Evolutionary conservation across 2,797 vertebrate species (phyloP).

Genomic region (Lacerta agilis): DNA sequence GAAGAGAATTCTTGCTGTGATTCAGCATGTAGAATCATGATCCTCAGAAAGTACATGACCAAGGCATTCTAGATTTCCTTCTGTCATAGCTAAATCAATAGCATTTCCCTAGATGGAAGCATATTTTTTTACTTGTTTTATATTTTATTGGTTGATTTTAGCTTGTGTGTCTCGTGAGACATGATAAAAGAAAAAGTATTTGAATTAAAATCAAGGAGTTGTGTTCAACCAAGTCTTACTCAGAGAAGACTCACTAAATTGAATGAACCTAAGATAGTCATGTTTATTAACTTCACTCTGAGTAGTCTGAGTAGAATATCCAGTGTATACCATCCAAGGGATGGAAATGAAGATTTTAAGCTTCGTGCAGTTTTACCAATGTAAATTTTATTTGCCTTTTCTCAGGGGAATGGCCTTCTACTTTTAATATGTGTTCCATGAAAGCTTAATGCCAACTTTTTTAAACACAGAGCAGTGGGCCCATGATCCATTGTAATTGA

Average conservation of each 20-base stretch:
- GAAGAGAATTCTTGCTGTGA: background rate
- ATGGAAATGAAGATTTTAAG: background rate
- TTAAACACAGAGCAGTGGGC: background rate
- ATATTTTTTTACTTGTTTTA: background rate
- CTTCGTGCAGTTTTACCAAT: background rate
- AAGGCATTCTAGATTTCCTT: background rate
- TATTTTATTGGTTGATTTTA: background rate
- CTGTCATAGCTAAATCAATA: background rate
- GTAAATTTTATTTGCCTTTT: slow-evolving; percentile 14
- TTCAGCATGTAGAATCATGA: background rate
- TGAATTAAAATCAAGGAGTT: slow-evolving; percentile 12
- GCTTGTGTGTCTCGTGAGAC: slow-evolving; percentile 7
- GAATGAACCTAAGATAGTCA: too few relatives aligned
- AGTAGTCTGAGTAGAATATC: too few relatives aligned
- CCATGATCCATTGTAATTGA: background rate
- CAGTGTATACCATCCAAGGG: too few relatives aligned
- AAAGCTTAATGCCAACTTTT: background rate
- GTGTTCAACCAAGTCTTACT: too few relatives aligned
- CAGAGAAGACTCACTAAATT: too few relatives aligned
- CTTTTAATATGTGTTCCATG: slow-evolving; percentile 1
- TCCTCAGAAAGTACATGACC: background rate
- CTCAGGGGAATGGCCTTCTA: background rate
- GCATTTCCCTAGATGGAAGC: background rate
- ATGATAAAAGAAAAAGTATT: slow-evolving; percentile 43
- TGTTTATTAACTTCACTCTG: too few relatives aligned